Conservation (phyloP, 2,888 invertebrate genomes). For the Corythucha ciliata region DNA sequence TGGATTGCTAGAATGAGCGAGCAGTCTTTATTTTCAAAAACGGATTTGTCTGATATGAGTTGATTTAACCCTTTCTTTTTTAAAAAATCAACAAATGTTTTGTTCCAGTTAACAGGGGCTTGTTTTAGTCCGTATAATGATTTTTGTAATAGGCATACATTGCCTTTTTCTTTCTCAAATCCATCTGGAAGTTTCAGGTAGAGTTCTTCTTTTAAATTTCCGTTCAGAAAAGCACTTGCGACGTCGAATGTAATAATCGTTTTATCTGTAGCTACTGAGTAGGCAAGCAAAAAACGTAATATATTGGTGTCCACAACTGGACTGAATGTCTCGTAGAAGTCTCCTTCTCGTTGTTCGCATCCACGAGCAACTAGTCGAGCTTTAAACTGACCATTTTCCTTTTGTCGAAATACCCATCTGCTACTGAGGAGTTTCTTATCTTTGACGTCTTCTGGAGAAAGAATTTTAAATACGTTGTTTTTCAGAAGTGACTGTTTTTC, state of each 20-base stretch:
- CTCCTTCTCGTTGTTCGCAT: conserved; percentile 24
- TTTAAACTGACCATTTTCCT: conserved; percentile 17
- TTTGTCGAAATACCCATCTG: conserved; percentile 6
- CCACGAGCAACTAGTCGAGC: conserved; percentile 26
- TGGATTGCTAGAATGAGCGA: conserved; percentile 17
- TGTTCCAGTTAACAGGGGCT: conserved; percentile 27
- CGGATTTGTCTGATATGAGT: conserved; percentile 22
- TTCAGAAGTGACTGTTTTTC: background rate
- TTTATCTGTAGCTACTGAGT: conserved; percentile 4
- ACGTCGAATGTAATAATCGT: conserved; percentile 25
- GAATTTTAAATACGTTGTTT: conserved; percentile 5
- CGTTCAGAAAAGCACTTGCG: conserved; percentile 28
- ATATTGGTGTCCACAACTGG: conserved; percentile 21
- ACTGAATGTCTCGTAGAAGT: conserved; percentile 23
- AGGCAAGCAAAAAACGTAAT: conserved; percentile 19
- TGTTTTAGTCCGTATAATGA: conserved; percentile 27
- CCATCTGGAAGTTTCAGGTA: conserved; percentile 27
- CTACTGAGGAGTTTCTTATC: conserved; percentile 9
- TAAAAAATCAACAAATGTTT: conserved; percentile 21
- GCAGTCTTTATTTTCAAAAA: conserved; percentile 18
- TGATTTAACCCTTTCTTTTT: conserved; percentile 13
- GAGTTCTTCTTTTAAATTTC: conserved; percentile 19
- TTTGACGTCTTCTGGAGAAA: background rate
- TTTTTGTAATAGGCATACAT: conserved; percentile 24
- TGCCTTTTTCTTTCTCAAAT: conserved; percentile 21